Evolutionary conservation across 2,797 vertebrate genomes (phyloP).

Genomic region (Kryptolebias ocellatus): DNA sequence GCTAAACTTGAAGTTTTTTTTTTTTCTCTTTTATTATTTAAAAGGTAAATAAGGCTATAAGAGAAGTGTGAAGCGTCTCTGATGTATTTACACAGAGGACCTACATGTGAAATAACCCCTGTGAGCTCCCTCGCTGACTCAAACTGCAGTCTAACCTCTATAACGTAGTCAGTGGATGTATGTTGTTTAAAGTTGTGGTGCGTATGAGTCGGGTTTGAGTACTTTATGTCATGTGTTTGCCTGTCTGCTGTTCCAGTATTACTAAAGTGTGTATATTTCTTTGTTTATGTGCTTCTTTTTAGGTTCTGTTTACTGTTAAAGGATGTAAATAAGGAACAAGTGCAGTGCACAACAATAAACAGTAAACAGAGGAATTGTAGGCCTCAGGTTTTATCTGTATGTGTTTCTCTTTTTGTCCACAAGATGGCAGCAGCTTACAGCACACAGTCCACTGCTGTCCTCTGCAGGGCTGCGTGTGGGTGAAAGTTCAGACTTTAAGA

Average conservation of each 20-base stretch:
- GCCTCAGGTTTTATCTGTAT: neutral
- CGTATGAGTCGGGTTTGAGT: conserved; percentile 83
- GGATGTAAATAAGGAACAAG: conserved; percentile 89
- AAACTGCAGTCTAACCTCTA: conserved; percentile 82
- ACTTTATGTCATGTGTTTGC: conserved; percentile 83
- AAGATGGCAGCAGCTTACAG: conserved; percentile 46
- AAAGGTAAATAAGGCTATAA: conserved; percentile 10
- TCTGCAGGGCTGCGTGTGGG: too few relatives aligned
- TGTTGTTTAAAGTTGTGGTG: conserved; percentile 85
- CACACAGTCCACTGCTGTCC: neutral
- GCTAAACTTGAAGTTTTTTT: conserved; percentile 37
- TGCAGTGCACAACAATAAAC: conserved; percentile 89
- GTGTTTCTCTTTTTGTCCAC: conserved; percentile 36
- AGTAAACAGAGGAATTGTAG: conserved; percentile 68
- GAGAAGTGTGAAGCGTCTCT: conserved; percentile 43
- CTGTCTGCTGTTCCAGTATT: conserved; percentile 93
- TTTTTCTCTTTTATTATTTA: conserved; percentile 1
- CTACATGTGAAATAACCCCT: conserved; percentile 59
- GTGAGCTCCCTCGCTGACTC: conserved; percentile 53
- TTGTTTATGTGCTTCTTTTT: conserved; percentile 87
- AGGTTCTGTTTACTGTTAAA: conserved; percentile 83
- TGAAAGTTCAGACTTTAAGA: too few relatives aligned
- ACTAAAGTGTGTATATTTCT: conserved; percentile 85
- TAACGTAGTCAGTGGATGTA: conserved; percentile 87
- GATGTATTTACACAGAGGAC: conserved; percentile 54